These are phyloP conservation scores for Vulpes lagopus DNA, from an alignment of 2,113 vertebrate genomes.

Conservation along the genomic window DNA sequence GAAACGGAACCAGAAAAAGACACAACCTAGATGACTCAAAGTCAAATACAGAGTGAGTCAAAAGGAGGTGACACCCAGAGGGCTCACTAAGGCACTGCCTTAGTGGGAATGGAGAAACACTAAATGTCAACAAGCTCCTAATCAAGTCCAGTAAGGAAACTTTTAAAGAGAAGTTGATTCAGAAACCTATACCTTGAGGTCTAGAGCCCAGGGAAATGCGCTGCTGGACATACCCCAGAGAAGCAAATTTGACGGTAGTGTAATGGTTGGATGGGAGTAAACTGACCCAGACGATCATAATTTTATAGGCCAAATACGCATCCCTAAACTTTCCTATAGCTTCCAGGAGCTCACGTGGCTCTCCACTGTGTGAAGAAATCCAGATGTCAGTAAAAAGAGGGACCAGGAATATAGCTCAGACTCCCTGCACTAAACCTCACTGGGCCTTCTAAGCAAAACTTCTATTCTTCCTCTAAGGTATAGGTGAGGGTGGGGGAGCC, in stretches of 20 bases:
- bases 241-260: background rate
- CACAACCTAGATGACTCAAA: background rate
- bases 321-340: background rate
- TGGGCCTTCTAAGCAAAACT: background rate
- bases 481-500: background rate
- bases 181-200: background rate
- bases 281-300: background rate
- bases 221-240: background rate
- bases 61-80: background rate
- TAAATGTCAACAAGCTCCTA: background rate
- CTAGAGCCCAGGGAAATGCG: background rate
- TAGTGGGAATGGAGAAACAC: background rate
- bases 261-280: background rate
- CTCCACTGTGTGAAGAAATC: background rate
- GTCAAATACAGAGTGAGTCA: background rate
- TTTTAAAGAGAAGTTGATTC: constrained; percentile 7
- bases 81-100: background rate
- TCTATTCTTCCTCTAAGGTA: background rate
- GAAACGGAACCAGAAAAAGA: background rate
- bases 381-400: background rate
- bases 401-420: background rate
- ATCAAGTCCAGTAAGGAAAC: background rate
- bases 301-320: background rate
- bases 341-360: background rate
- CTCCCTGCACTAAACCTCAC: background rate